Percentiles rank a stretch among this genome's conserved stretches.
These are phyloP conservation scores for Prunella himalayana DNA, from an alignment of 2,113 vertebrate species.

Conservation along the genomic window DNA sequence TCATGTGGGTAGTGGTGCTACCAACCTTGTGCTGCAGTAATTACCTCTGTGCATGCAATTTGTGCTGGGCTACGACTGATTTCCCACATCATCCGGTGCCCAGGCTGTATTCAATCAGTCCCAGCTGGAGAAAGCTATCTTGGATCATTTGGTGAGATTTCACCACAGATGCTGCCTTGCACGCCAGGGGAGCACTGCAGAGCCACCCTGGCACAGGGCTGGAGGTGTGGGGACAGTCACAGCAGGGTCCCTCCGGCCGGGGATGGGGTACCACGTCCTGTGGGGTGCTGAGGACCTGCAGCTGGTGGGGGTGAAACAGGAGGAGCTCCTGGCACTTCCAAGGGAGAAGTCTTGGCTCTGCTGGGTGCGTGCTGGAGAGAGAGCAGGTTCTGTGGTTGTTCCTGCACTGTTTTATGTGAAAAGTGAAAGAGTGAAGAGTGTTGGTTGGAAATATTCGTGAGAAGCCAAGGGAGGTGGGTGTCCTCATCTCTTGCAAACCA, in stretches of 20 bases:
- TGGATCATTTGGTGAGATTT: slow-evolving; percentile 37
- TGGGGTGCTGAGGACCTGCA: background rate
- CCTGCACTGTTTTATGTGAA: background rate
- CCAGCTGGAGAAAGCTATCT: slow-evolving; percentile 48
- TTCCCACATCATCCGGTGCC: slow-evolving; percentile 56
- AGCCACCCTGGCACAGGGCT: background rate
- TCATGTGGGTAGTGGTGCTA: slow-evolving; percentile 60
- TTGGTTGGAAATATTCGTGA: background rate
- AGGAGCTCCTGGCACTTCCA: background rate
- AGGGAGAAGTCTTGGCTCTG: background rate
- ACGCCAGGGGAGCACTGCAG: rapidly evolving
- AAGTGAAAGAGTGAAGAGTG: background rate
- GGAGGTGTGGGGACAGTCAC: background rate
- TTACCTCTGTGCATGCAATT: slow-evolving; percentile 63
- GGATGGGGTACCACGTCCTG: rapidly evolving
- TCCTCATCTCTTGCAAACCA: background rate
- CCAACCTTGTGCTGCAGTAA: slow-evolving; percentile 64
- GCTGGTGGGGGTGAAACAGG: rapidly evolving
- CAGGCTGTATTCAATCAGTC: slow-evolving; percentile 29
- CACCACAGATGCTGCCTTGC: slow-evolving; percentile 16
- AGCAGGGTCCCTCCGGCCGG: rapidly evolving
- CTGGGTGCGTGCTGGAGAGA: background rate
- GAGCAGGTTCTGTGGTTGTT: background rate
- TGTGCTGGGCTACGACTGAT: slow-evolving; percentile 52
- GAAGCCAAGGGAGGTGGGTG: background rate